Evolutionary conservation across 1,140 invertebrate species (phyloP), one percentile per base, ranked within the genome.

Genomic region (Ips typographus): DNA sequence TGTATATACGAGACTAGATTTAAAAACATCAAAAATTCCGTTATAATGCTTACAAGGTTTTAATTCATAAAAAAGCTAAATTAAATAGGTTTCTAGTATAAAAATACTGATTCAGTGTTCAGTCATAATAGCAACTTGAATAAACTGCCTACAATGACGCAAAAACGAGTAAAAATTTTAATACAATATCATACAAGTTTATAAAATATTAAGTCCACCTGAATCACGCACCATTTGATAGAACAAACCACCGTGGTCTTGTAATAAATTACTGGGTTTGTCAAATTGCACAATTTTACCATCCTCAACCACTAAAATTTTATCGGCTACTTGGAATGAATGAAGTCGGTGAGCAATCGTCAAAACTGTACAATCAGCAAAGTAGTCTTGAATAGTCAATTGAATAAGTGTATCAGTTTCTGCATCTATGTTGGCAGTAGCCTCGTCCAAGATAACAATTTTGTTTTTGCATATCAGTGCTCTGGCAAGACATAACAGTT

Each of bases 261-360:
- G 81, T 60, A 91, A 77, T 61, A 94, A 77, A 1, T 83, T 72
- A 70, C 87, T 80, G 0, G 92, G 91, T 70, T 87, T 84, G 72
- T 91, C 91, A 79, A 90, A 93, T 80, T 94, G 89, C 44, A 85
- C 82, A 74, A 86, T 79, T 68, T 78, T 77, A 4, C 87, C 87
- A 8, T 83, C 84, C 76, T 89, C 86, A 83, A 93, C 86, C 0
- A 92, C 90, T 74, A 94, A 80, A 66, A 93, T 85, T 65, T 86
- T 84, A 74, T 89, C 88, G 70, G 85, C 89, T 76, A 93, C 91
- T 86, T 94, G 90, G 40, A 95, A 90, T 0, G 91, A 93, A 73
- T 92, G 87, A 2, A 94, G 79, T 49, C 92, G 83, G 81, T 94
- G 92, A 5, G 93, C 92, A 72, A 94, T 92, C 0, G 92, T 94